Evolutionary conservation across 2,888 invertebrate species (phyloP), one percentile per base, ranked within the genome.

Genomic region (Lycophotia porphyrea): DNA sequence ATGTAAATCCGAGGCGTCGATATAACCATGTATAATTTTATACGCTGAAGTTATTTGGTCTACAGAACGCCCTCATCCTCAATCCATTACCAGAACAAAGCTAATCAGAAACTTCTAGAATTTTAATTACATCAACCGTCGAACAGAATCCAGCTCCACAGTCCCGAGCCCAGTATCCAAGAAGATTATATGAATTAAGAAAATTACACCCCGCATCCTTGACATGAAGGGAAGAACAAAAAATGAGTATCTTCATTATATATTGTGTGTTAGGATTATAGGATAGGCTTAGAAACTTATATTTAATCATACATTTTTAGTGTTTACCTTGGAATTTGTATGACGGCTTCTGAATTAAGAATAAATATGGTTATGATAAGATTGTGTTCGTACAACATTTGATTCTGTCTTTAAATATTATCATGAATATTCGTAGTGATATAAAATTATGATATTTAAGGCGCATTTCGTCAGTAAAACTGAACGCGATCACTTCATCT

Each of bases 111-210:
- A 58, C 49, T 52, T 34, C 13, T 55, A 74, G 65, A 71, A 69
- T 65, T 80, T 82, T 87, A 82, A 87, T 87, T 85, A 68, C 70
- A 80, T 31, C 63, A 66, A 61, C 66, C 60, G 63, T 58, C n/a
- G 52, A 49, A 63, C 52, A 52, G 24, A 73, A 67, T 52, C 67
- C 47, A 61, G 74, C 58, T 15, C 21, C 73, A 67, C 74, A 74
- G 75, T n/a, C 42, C 71, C 52, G 74, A 74, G 85, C 76, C n/a
- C 61, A 55, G 86, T 84, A 78, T 74, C 81, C 79, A 67, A 63
- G 69, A 39, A 84, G 92, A 93, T 93, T 93, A 94, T 92, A 93
- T 89, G 91, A 92, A 93, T 94, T 93, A 93, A 91, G 90, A 88
- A 92, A 92, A 94, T 93, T 93, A 91, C 90, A 86, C 76, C 80